Base-by-base conservation (phyloP, 2,113 vertebrate genomes). In the Athene cunicularia region DNA sequence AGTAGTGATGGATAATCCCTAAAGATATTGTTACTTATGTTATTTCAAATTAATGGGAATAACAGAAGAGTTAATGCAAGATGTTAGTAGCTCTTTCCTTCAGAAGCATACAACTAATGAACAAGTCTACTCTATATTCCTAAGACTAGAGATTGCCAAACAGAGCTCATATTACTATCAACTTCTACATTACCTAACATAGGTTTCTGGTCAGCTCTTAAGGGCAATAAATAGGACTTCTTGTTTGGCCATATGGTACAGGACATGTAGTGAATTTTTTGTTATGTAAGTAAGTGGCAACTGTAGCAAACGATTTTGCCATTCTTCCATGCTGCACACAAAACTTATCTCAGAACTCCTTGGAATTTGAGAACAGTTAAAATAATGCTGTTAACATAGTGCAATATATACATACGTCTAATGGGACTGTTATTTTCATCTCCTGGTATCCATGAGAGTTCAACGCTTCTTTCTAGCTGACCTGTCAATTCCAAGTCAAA, bases 401-500 rank as follows among this genome's bases (percentile, higher is more conserved):
- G 37, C 24, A 80, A 33, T 12, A 63, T 39, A 39, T 21, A 87
- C 99, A 7, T 99, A 99, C 99, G 99, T 97, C 98, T 98, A 97
- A 99, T 99, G 20, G 99, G 99, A 87, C 99, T 99, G 97, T 99
- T 99, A 93, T 99, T 99, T 75, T 99, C 99, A 27, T 99, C 98
- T 86, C 99, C 99, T 43, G 99, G 99, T 59, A 98, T 98, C 99
- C 99, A 99, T 3, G 99, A 99, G 70, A 99, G 98, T 73, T 99
- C 98, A 86, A 99, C 90, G 21, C 99, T 99, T 97, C 98, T 99
- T 96, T 98, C 98, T 32, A 98, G 98, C 62, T 98, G 98, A 97
- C 98, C 99, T 12, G 99, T 99, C 96, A 99, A 86, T 97, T 99
- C 99, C 86, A 99, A 98, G 97, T 99, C 99, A 91, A 98, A 99